Conservation (phyloP, 2,113 vertebrate genomes). For the Hydrolagus affinis region DNA sequence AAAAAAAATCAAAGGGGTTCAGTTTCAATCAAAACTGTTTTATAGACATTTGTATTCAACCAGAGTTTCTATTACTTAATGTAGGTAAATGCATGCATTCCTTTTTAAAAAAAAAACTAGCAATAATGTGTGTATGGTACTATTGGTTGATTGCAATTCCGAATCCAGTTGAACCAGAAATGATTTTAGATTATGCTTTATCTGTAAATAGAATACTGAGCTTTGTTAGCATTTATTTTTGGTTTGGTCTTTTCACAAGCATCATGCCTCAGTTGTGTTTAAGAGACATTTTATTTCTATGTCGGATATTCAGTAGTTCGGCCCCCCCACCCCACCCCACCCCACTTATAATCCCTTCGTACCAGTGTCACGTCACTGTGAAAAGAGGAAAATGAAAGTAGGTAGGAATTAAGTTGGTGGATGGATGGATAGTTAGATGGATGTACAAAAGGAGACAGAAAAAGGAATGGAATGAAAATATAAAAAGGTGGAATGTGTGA, state of each 20-base stretch:
- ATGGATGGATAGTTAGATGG: neutral
- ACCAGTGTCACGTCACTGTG: neutral
- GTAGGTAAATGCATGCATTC: neutral
- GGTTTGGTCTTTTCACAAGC: neutral
- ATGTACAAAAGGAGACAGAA: neutral
- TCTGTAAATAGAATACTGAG: neutral
- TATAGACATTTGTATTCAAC: slow-evolving; percentile 11
- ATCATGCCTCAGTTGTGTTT: neutral
- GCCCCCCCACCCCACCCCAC: too few relatives aligned
- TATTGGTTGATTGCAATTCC: neutral
- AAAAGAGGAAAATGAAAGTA: neutral
- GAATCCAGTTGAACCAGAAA: neutral
- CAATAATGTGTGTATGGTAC: neutral
- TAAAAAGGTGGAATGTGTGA: neutral
- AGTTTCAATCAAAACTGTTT: slow-evolving; percentile 4
- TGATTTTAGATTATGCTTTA: neutral
- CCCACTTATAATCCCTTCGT: neutral
- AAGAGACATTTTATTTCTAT: neutral
- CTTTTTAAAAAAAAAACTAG: neutral
- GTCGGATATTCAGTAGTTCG: neutral
- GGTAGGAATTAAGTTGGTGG: too few relatives aligned
- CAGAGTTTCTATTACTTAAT: neutral
- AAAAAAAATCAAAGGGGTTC: neutral
- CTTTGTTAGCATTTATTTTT: neutral
- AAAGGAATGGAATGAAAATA: neutral